Evolutionary conservation across 2,888 invertebrate genomes (phyloP).

Genomic region (Mesochorus sp.): DNA sequence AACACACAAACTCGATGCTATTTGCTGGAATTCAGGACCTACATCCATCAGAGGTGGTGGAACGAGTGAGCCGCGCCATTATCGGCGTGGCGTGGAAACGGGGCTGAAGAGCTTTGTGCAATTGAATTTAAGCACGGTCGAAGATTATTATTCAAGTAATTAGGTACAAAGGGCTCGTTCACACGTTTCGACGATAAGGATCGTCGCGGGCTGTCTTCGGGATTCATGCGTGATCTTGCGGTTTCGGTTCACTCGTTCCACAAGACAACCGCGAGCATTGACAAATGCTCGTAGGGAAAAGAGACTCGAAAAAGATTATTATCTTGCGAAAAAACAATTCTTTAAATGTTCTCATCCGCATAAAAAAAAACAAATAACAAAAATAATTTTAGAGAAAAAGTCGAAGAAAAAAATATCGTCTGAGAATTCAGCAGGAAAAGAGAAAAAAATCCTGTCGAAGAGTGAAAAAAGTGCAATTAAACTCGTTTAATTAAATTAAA

Average conservation of each 20-base stretch:
- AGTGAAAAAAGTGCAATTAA: too few relatives aligned
- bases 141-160: constrained; percentile 82
- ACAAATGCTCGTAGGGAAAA: background rate
- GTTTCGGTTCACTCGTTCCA: constrained; percentile 62
- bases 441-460: background rate
- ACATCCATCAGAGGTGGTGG: constrained; percentile 79
- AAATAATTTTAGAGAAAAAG: background rate
- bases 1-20: constrained; percentile 19
- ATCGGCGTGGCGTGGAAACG: constrained; percentile 69
- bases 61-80: constrained; percentile 71
- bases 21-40: constrained; percentile 62
- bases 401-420: background rate
- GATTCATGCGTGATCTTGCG: too few relatives aligned
- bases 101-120: constrained; percentile 70
- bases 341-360: background rate
- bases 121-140: constrained; percentile 81
- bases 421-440: background rate
- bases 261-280: constrained; percentile 67
- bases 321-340: constrained; percentile 6
- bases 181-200: constrained; percentile 73
- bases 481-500: too few relatives aligned
- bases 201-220: constrained; percentile 51
- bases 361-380: background rate
- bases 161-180: constrained; percentile 80
- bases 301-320: background rate